phyloP scores from a whole-genome alignment of 2,888 invertebrate genomes.

The Lochmaea capreae region DNA sequence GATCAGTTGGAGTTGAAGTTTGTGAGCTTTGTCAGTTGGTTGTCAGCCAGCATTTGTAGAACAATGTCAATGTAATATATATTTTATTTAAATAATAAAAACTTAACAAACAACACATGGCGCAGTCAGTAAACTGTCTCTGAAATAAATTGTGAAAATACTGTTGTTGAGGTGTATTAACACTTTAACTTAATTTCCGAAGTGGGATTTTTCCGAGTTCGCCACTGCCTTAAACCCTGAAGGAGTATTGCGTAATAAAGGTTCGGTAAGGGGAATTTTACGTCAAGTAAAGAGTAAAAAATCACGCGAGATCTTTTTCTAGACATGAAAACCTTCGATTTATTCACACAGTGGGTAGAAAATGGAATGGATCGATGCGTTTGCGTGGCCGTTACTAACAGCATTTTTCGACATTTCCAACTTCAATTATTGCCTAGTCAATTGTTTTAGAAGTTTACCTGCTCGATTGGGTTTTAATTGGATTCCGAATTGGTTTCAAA shows the following conservation, averaged over 20 bases:
- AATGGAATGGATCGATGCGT: neutral
- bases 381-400: slow-evolving; percentile 4
- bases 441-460: neutral
- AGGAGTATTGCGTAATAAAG: slow-evolving; percentile 11
- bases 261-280: slow-evolving; percentile 11
- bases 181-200: neutral
- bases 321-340: slow-evolving; percentile 23
- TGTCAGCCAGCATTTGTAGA: no score
- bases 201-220: neutral
- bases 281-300: slow-evolving; percentile 4
- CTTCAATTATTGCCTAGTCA: slow-evolving; percentile 4
- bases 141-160: no score
- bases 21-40: no score
- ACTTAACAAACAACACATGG: no score
- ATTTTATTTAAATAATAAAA: no score
- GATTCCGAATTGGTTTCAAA: slow-evolving; percentile 12
- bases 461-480: slow-evolving; percentile 14
- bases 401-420: neutral
- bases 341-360: neutral
- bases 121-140: no score
- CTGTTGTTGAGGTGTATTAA: no score
- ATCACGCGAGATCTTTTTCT: slow-evolving; percentile 22
- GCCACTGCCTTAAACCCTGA: slow-evolving; percentile 4
- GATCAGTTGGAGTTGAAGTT: no score
- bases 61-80: no score